phyloP scores from a whole-genome alignment of 2,888 invertebrate genomes.

The Caenorhabditis sp. region DNA sequence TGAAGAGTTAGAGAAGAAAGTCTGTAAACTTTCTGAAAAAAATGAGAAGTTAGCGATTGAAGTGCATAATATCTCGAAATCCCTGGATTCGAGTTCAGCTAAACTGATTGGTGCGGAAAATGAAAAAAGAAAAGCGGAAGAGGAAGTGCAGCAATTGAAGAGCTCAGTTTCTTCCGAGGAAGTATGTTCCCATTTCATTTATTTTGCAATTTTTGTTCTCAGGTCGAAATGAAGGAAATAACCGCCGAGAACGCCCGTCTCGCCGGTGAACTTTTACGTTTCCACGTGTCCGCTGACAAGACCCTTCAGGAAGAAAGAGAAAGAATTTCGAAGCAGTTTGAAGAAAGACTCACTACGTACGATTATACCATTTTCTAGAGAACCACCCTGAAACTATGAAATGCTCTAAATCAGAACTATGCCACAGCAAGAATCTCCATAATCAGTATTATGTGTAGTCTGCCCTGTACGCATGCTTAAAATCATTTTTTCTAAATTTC shows the following conservation, averaged over 20 bases:
- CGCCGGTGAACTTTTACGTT: conserved; percentile 68
- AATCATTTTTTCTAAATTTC: no score
- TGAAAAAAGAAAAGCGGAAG: conserved; percentile 45
- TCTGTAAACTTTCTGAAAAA: conserved; percentile 14
- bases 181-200: no score
- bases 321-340: conserved; percentile 47
- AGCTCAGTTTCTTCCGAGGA: no score
- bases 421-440: no score
- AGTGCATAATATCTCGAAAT: conserved; percentile 36
- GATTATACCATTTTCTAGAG: not conserved
- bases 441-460: no score
- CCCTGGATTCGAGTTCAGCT: conserved; percentile 60
- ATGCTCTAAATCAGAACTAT: no score
- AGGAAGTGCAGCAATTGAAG: conserved; percentile 48
- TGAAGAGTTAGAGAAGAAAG: conserved; percentile 29
- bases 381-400: no score
- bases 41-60: conserved; percentile 32
- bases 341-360: conserved; percentile 53
- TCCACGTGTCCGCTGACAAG: conserved; percentile 47
- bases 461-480: no score
- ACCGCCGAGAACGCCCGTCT: conserved; percentile 70
- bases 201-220: not conserved
- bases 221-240: conserved; percentile 43
- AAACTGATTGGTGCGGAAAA: conserved; percentile 52
- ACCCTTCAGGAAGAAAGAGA: conserved; percentile 41